These are phyloP conservation scores for Epirrhoe alternata DNA, from an alignment of 2,888 invertebrate genomes.

Conservation along the genomic window DNA sequence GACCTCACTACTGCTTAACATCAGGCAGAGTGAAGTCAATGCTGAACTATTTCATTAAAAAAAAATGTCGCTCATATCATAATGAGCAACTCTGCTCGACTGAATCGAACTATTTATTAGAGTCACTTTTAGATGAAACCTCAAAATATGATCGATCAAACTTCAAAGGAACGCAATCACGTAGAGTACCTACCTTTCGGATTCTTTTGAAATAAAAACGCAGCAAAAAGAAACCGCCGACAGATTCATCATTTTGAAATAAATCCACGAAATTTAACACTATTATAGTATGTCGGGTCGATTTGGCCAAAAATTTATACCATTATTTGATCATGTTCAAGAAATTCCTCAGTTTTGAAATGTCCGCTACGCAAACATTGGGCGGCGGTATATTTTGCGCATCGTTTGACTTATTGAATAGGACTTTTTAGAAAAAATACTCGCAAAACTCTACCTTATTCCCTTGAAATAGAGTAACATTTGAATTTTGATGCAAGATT, in stretches of 20 bases:
- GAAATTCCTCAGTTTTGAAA: slow-evolving; percentile 62
- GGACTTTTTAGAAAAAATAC: slow-evolving; percentile 57
- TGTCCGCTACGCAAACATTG: slow-evolving; percentile 79
- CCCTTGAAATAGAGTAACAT: slow-evolving; percentile 35
- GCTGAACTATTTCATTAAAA: no score
- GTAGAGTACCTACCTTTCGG: slow-evolving; percentile 21
- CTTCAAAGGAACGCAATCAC: slow-evolving; percentile 29
- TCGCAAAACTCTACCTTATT: slow-evolving; percentile 47
- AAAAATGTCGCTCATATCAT: no score
- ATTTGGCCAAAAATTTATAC: slow-evolving; percentile 71
- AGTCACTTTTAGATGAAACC: slow-evolving; percentile 2
- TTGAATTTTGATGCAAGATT: slow-evolving; percentile 33
- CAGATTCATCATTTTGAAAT: slow-evolving; percentile 76
- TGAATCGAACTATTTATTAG: slow-evolving; percentile 1
- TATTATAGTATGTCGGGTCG: slow-evolving; percentile 64
- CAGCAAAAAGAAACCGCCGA: slow-evolving; percentile 60
- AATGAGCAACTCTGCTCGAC: no score
- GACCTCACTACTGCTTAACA: no score
- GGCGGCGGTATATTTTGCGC: slow-evolving; percentile 75
- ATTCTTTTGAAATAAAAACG: slow-evolving; percentile 45
- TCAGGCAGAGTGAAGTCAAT: no score
- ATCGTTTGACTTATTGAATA: slow-evolving; percentile 73
- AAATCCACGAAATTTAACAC: slow-evolving; percentile 80
- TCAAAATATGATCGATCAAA: slow-evolving; percentile 31
- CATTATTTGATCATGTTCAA: slow-evolving; percentile 69